A percentile compares a stretch with the other conserved stretches of the same genome.
Evolutionary conservation across 2,797 vertebrate genomes (phyloP).

Genomic region (Apogon talboti): DNA sequence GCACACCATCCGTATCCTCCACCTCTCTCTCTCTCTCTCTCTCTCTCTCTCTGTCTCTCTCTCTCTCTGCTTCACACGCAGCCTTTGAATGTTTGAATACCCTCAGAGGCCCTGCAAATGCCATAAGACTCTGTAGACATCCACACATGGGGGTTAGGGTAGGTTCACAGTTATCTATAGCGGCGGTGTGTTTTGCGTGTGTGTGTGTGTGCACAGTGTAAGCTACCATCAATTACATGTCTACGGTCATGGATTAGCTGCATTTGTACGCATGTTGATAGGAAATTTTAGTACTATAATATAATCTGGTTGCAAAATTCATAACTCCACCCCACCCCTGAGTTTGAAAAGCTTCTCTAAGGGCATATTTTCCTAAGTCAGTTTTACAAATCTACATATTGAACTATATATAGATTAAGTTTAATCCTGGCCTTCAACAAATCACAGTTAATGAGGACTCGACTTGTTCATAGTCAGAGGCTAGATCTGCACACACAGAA

Average conservation of each 20-base stretch:
- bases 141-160: slow-evolving; percentile 30
- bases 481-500: slow-evolving; percentile 8
- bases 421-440: slow-evolving; percentile 12
- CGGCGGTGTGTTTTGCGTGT: slow-evolving; percentile 17
- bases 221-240: slow-evolving; percentile 34
- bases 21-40: slow-evolving; percentile 51
- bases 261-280: slow-evolving; percentile 16
- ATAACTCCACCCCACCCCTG: background rate
- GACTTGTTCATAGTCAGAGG: background rate
- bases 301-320: slow-evolving; percentile 23
- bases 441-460: slow-evolving; percentile 20
- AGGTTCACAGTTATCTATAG: slow-evolving; percentile 21
- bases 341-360: slow-evolving; percentile 5
- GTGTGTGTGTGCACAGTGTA: slow-evolving; percentile 3
- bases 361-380: slow-evolving; percentile 4
- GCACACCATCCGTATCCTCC: slow-evolving; percentile 66
- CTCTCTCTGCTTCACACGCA: slow-evolving; percentile 47
- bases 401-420: slow-evolving; percentile 7
- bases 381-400: background rate
- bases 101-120: slow-evolving; percentile 60
- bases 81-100: slow-evolving; percentile 70
- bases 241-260: slow-evolving; percentile 41
- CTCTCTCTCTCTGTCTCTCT: too few relatives aligned
- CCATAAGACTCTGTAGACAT: slow-evolving; percentile 61
- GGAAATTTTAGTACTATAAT: slow-evolving; percentile 9